Conservation (phyloP, 2,888 invertebrate genomes). For the Heliconius ethilla region DNA sequence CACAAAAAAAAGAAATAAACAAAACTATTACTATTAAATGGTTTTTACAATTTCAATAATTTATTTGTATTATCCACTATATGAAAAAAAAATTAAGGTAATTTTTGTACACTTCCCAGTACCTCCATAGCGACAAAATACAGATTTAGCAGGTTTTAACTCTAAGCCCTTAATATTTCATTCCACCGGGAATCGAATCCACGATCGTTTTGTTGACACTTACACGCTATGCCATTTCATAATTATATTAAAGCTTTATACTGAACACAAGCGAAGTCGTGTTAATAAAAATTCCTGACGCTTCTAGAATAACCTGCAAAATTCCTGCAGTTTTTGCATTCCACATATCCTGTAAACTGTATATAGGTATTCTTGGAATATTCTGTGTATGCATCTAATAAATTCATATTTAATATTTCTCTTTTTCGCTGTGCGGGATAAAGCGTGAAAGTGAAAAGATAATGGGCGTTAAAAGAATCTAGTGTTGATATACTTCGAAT, state of each 20-base stretch:
- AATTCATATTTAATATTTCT: background rate
- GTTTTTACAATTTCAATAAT: no score
- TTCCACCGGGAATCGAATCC: no score
- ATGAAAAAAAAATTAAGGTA: no score
- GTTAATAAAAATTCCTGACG: slow-evolving; percentile 19
- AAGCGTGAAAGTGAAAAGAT: background rate
- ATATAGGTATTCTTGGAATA: background rate
- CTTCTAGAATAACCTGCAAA: background rate
- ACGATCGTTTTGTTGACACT: background rate
- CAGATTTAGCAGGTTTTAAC: no score
- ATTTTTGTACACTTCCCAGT: no score
- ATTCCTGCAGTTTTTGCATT: slow-evolving; percentile 6
- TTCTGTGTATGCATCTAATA: background rate
- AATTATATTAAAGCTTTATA: background rate
- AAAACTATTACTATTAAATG: no score
- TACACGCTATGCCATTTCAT: background rate
- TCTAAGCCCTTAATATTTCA: no score
- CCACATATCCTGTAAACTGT: background rate
- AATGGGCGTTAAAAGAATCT: no score
- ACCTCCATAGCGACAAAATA: no score
- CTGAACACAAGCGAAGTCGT: background rate
- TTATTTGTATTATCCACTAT: no score
- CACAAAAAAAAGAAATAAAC: no score
- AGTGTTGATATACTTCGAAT: no score
- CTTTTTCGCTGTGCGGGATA: background rate